phyloP scores from a whole-genome alignment of 2,113 vertebrate genomes.

The Neotoma lepida region DNA sequence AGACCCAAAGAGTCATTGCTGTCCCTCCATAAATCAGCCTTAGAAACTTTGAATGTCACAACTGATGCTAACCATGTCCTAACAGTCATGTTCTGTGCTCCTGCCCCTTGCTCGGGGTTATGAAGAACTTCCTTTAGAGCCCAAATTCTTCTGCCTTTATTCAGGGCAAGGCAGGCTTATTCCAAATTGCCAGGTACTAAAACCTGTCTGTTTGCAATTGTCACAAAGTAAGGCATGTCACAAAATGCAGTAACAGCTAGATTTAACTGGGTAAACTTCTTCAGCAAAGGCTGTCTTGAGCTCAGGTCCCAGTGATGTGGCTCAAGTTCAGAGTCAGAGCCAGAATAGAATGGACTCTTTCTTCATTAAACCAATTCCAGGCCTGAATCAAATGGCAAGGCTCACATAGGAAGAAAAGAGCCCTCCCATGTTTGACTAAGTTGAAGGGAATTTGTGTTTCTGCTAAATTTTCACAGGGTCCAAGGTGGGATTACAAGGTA shows the following conservation, averaged over 20 bases:
- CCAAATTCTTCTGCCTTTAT: conserved; percentile 26
- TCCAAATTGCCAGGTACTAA: background rate
- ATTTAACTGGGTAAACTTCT: background rate
- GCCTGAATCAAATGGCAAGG: conserved; percentile 48
- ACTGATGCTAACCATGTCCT: conserved; percentile 52
- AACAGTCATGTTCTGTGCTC: background rate
- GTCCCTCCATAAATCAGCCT: conserved; percentile 63
- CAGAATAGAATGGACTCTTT: conserved; percentile 29
- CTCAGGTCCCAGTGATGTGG: background rate
- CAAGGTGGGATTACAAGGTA: conserved; percentile 53
- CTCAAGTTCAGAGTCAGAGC: background rate
- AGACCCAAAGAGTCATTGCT: conserved; percentile 51
- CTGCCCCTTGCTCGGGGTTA: conserved; percentile 32
- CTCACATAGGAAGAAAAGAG: conserved; percentile 34
- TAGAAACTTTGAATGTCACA: conserved; percentile 64
- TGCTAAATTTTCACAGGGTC: conserved; percentile 41
- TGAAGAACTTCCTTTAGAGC: conserved; percentile 50
- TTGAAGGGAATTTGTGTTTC: conserved; percentile 16
- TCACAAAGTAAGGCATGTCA: background rate
- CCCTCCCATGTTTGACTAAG: conserved; percentile 38
- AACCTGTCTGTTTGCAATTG: background rate
- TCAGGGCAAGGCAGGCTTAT: background rate
- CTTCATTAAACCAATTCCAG: conserved; percentile 55
- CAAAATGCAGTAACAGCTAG: background rate
- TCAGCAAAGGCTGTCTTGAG: conserved; percentile 27